A percentile compares a stretch with the other conserved stretches of the same genome.
These are phyloP conservation scores for Panagrolaimus sp. DNA, from an alignment of 1,140 invertebrate species.

Conservation along the genomic window DNA sequence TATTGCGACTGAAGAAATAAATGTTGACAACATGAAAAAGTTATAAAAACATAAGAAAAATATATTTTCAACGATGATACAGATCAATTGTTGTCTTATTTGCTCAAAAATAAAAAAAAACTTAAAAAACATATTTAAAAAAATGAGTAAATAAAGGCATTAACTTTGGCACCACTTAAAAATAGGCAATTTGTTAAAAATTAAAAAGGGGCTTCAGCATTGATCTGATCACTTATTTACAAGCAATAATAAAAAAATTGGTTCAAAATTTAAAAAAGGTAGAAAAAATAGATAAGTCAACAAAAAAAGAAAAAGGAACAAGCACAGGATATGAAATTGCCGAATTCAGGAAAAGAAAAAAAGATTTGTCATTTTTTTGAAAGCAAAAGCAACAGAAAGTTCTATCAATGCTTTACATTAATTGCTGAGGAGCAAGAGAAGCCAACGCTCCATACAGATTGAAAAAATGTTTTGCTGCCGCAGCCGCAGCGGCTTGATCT, in stretches of 20 bases:
- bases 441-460: conserved; percentile 6
- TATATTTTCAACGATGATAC: too few relatives aligned
- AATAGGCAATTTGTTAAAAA: neutral
- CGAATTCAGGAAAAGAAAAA: too few relatives aligned
- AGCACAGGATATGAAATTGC: conserved; percentile 5
- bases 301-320: neutral
- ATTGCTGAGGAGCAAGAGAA: neutral
- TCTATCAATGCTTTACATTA: neutral
- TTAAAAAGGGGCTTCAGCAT: conserved; percentile 6
- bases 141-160: neutral
- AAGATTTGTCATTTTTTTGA: neutral
- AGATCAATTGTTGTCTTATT: too few relatives aligned
- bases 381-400: neutral
- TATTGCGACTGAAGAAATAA: too few relatives aligned
- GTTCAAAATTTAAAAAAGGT: too few relatives aligned
- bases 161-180: neutral
- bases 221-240: neutral
- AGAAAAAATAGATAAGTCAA: neutral
- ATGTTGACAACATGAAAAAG: too few relatives aligned
- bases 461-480: neutral
- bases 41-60: too few relatives aligned
- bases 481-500: neutral
- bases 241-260: neutral
- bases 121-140: too few relatives aligned
- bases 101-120: too few relatives aligned